These are phyloP conservation scores for Scaptomyza reducta DNA, from an alignment of 2,888 invertebrate species.

Conservation along the genomic window DNA sequence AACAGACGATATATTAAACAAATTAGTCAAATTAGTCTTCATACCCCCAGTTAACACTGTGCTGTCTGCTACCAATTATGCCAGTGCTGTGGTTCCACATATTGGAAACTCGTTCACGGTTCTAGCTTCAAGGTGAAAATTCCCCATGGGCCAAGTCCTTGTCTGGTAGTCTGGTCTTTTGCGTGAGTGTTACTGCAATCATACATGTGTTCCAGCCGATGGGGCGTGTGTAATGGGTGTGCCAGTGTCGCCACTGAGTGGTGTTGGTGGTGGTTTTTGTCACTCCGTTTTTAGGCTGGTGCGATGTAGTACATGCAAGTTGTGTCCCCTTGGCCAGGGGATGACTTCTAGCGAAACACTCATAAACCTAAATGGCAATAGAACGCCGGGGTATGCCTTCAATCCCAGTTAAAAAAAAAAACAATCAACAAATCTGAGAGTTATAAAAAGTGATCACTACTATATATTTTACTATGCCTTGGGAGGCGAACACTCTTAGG, in stretches of 20 bases:
- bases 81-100: slow-evolving; percentile 50
- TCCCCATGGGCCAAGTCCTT: slow-evolving; percentile 18
- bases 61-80: slow-evolving; percentile 45
- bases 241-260: slow-evolving; percentile 22
- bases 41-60: slow-evolving; percentile 10
- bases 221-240: slow-evolving; percentile 41
- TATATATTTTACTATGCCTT: background rate
- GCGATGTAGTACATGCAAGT: slow-evolving; percentile 29
- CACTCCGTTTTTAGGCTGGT: slow-evolving; percentile 26
- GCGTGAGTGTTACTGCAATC: slow-evolving; percentile 48
- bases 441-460: slow-evolving; percentile 2
- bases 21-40: slow-evolving; percentile 46
- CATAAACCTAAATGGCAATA: slow-evolving; percentile 43
- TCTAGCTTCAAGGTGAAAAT: slow-evolving; percentile 41
- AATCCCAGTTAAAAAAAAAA: slow-evolving; percentile 7
- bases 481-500: background rate
- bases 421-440: slow-evolving; percentile 48
- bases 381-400: slow-evolving; percentile 27
- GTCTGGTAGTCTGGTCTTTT: slow-evolving; percentile 25
- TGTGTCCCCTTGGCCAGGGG: slow-evolving; percentile 14
- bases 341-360: slow-evolving; percentile 12
- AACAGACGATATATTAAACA: slow-evolving; percentile 14
- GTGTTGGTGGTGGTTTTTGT: slow-evolving; percentile 40
- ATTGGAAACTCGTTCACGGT: slow-evolving; percentile 13
- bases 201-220: slow-evolving; percentile 16